Percentiles rank a stretch among this genome's conserved stretches.
phyloP scores from a whole-genome alignment of 1,140 invertebrate genomes.

The Lerema accius region DNA sequence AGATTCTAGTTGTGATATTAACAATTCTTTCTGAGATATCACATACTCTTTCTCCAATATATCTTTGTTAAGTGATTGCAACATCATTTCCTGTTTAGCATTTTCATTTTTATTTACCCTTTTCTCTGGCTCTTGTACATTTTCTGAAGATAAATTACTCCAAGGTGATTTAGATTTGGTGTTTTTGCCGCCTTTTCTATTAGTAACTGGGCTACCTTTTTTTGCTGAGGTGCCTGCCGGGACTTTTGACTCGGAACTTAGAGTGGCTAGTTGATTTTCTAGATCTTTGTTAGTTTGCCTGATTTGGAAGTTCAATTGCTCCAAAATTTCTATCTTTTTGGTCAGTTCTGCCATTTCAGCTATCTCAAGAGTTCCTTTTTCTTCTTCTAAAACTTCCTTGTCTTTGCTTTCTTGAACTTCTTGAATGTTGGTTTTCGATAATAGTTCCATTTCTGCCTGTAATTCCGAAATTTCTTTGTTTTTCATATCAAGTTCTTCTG shows the following conservation, averaged over 20 bases:
- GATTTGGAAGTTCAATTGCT: constrained; percentile 82
- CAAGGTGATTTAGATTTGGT: constrained; percentile 72
- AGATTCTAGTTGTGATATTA: constrained; percentile 57
- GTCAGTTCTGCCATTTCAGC: constrained; percentile 74
- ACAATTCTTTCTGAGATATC: constrained; percentile 66
- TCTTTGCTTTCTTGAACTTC: constrained; percentile 39
- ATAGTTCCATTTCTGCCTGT: constrained; percentile 61
- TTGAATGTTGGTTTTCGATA: constrained; percentile 44
- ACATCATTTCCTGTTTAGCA: constrained; percentile 62
- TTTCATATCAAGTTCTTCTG: constrained; percentile 82
- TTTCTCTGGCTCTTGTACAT: constrained; percentile 64
- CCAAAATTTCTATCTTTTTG: constrained; percentile 78
- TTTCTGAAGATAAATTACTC: constrained; percentile 68
- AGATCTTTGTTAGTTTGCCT: constrained; percentile 82
- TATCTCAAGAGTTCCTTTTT: constrained; percentile 79
- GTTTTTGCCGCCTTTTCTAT: constrained; percentile 67
- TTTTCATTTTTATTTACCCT: constrained; percentile 59
- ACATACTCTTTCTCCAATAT: constrained; percentile 77
- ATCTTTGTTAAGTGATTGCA: constrained; percentile 79
- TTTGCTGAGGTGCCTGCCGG: constrained; percentile 49
- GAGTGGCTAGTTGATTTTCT: constrained; percentile 79
- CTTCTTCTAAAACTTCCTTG: constrained; percentile 62
- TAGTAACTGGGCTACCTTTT: constrained; percentile 64
- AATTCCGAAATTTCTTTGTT: constrained; percentile 69
- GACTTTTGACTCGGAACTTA: constrained; percentile 55